Evolutionary conservation across 2,797 vertebrate species (phyloP).

Genomic region (Alectoris magna): DNA sequence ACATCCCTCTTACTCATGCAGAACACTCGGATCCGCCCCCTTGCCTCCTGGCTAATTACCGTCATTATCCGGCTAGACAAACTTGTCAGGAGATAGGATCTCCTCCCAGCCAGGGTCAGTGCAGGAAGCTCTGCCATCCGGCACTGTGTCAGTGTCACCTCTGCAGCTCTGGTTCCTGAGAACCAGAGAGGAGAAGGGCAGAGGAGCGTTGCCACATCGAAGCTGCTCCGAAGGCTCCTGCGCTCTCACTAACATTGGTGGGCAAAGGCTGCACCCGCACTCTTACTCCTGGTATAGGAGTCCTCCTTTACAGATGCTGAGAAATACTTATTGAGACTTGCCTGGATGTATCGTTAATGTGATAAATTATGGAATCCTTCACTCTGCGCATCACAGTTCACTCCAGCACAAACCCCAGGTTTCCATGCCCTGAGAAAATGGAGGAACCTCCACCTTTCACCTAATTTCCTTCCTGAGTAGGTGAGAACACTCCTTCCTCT

Average conservation of each 20-base stretch:
- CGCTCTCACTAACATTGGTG: not conserved
- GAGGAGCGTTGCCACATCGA: conserved; percentile 10
- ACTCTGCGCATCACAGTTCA: not conserved
- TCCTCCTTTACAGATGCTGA: not conserved
- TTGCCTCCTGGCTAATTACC: conserved; percentile 62
- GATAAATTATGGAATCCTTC: not conserved
- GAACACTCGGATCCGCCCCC: conserved; percentile 61
- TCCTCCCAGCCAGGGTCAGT: conserved; percentile 59
- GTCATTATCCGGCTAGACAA: conserved; percentile 72
- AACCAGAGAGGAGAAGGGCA: not conserved
- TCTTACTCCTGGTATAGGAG: conserved; percentile 35
- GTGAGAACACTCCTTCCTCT: not conserved
- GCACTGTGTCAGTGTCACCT: conserved; percentile 62
- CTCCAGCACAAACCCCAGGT: not conserved
- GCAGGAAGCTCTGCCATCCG: conserved; percentile 45
- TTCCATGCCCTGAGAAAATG: not conserved
- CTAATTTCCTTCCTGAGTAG: not conserved
- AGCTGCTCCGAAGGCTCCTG: conserved; percentile 1
- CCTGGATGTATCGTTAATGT: not conserved
- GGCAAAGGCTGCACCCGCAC: not conserved
- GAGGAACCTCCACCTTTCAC: conserved; percentile 16
- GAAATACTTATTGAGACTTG: no score
- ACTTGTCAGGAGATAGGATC: conserved; percentile 46
- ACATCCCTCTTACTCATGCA: conserved; percentile 48
- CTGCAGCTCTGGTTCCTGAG: not conserved